Percentiles rank a stretch among this genome's conserved stretches.
phyloP scores from a whole-genome alignment of 92 coral and sea anemone species.

The Porites rus region DNA sequence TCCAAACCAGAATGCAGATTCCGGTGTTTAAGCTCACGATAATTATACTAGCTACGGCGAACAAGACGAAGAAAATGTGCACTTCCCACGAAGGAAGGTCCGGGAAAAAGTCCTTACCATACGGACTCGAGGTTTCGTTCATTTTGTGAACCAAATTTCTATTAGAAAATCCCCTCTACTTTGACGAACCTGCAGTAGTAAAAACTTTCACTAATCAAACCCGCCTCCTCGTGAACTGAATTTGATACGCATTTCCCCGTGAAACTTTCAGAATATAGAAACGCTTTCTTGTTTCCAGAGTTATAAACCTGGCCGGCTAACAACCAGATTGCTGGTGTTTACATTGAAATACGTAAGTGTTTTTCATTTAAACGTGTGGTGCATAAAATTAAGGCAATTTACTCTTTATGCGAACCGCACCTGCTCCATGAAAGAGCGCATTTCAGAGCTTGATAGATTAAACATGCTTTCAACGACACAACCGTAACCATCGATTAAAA shows the following conservation, averaged over 20 bases:
- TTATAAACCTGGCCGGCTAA: too few relatives aligned
- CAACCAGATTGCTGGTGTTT: neutral
- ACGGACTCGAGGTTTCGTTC: constrained; percentile 8
- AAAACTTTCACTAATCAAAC: neutral
- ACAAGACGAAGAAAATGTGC: constrained; percentile 15
- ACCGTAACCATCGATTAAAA: neutral
- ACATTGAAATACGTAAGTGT: neutral
- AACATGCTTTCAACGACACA: neutral
- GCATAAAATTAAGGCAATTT: constrained; percentile 31
- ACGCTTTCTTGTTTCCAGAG: neutral
- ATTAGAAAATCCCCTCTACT: neutral
- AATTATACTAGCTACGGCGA: constrained; percentile 10
- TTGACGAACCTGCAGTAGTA: neutral
- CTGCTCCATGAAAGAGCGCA: neutral
- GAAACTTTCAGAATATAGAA: neutral
- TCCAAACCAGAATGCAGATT: constrained; percentile 32
- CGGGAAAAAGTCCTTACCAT: neutral
- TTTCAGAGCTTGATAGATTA: neutral
- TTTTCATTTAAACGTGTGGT: constrained; percentile 5
- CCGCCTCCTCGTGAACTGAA: neutral
- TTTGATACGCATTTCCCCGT: neutral
- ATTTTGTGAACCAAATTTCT: neutral
- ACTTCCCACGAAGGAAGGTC: constrained; percentile 1
- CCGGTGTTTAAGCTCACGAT: constrained; percentile 33
- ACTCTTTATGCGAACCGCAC: neutral